These are phyloP conservation scores for Poecilus cupreus DNA, from an alignment of 2,888 invertebrate genomes.

Conservation along the genomic window DNA sequence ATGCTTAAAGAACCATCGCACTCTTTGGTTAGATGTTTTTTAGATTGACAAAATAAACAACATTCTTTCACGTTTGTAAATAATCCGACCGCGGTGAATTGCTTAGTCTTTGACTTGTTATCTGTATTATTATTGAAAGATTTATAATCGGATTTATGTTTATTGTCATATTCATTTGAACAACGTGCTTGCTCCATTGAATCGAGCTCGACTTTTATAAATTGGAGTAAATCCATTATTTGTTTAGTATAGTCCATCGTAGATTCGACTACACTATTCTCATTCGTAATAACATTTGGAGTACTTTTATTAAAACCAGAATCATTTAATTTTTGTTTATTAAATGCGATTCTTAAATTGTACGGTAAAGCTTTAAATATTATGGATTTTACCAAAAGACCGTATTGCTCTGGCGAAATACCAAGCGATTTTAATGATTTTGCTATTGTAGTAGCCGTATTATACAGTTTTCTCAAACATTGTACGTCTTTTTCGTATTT, in stretches of 20 bases:
- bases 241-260: not conserved
- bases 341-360: not conserved
- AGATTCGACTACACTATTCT: too few species aligned
- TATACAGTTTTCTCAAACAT: constrained; percentile 2
- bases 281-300: not conserved
- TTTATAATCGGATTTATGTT: too few species aligned
- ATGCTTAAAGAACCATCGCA: constrained; percentile 1
- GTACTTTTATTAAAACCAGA: not conserved
- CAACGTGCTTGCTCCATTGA: constrained; percentile 16
- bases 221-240: not conserved
- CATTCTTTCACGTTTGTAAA: not conserved
- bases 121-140: not conserved
- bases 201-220: constrained; percentile 7
- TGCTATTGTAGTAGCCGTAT: not conserved
- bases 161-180: not conserved
- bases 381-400: constrained; percentile 14
- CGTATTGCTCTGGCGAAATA: constrained; percentile 18
- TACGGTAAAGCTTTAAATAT: constrained; percentile 1
- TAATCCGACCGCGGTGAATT: not conserved
- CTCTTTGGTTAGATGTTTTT: not conserved
- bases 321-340: not conserved
- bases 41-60: constrained; percentile 17
- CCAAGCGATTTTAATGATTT: not conserved
- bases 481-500: not conserved
- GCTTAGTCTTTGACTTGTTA: not conserved